Percentiles rank a stretch among this genome's conserved stretches.
phyloP scores from a whole-genome alignment of 2,113 vertebrate genomes.

The Eulemur macaco region DNA sequence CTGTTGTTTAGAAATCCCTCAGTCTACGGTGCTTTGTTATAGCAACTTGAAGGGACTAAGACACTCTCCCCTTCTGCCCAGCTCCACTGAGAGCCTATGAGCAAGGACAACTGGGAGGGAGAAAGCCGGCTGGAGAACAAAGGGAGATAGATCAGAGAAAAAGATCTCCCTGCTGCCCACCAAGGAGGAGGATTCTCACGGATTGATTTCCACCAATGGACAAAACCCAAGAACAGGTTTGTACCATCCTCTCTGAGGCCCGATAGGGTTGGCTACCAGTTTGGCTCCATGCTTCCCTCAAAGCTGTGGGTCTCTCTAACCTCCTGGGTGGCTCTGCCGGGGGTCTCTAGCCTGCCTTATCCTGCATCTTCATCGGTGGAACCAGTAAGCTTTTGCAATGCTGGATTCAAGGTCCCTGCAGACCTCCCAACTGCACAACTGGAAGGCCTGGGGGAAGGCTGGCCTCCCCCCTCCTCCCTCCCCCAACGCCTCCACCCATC shows the following conservation, averaged over 20 bases:
- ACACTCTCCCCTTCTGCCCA: not conserved
- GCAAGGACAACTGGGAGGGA: not conserved
- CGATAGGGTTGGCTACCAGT: not conserved
- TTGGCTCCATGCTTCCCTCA: not conserved
- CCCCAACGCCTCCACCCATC: not conserved
- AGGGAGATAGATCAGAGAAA: not conserved
- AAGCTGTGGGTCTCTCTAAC: not conserved
- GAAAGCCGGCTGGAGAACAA: not conserved
- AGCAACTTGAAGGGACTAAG: not conserved
- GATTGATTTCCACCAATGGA: not conserved
- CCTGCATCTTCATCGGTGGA: not conserved
- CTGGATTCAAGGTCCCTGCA: not conserved
- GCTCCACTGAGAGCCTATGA: not conserved
- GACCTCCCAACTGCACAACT: not conserved
- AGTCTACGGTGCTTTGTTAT: not conserved
- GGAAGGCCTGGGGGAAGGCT: not conserved
- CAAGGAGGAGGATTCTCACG: not conserved
- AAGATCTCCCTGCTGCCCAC: not conserved
- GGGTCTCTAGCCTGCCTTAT: not conserved
- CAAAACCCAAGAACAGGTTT: not conserved
- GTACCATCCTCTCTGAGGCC: not conserved
- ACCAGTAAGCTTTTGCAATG: not conserved
- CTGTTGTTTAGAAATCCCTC: not conserved
- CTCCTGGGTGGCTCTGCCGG: not conserved
- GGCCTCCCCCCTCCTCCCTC: too few relatives aligned